Conservation (phyloP, 1,140 invertebrate genomes). For the Metopolophium dirhodum region DNA sequence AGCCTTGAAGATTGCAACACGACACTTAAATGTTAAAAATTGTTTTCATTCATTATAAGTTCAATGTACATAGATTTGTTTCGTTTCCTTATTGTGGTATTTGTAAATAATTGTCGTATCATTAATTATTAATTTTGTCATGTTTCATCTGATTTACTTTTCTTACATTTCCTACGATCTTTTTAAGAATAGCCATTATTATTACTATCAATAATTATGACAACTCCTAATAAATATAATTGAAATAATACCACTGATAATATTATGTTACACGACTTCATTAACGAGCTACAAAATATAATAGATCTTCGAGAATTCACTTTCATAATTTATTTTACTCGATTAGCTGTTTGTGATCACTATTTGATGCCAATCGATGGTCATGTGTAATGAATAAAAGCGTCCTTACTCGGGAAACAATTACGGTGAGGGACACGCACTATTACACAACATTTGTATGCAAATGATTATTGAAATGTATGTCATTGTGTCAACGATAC, state of each 20-base stretch:
- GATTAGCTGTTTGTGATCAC: not conserved
- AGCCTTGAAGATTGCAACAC: not conserved
- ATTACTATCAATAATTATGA: not conserved
- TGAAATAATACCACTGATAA: not conserved
- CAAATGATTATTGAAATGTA: conserved; percentile 23
- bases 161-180: not conserved
- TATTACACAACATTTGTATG: conserved; percentile 33
- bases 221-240: not conserved
- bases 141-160: not conserved
- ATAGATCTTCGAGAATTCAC: not conserved
- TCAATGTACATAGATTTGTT: not conserved
- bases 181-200: not conserved
- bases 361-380: not conserved
- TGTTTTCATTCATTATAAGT: not conserved
- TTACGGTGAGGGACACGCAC: not conserved
- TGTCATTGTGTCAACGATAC: conserved; percentile 1
- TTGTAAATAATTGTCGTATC: not conserved
- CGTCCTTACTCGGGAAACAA: not conserved
- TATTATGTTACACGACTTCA: not conserved
- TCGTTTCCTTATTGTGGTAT: not conserved
- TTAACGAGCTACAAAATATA: not conserved
- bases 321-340: conserved; percentile 12
- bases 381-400: not conserved
- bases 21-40: not conserved
- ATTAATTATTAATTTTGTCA: not conserved